Evolutionary conservation across 2,888 invertebrate genomes (phyloP), one percentile per base, ranked within the genome.

Genomic region (Helicoverpa assulta): DNA sequence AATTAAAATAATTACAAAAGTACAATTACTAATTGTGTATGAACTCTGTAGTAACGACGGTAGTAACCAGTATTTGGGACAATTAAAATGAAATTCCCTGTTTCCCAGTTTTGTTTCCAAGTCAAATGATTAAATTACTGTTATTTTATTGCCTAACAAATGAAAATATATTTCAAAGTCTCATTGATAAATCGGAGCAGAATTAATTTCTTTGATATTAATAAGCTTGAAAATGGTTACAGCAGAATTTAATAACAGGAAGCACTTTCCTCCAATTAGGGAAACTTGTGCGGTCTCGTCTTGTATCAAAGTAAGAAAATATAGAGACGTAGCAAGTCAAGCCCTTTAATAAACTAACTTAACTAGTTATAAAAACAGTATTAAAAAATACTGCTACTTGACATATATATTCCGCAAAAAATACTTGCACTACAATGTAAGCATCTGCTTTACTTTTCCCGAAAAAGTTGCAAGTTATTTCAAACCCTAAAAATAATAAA

Each of bases 281-380:
- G 52, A 64, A 79, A 67, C 64, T 67, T 73, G 47, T 52, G 52
- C 61, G 57, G 52, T 58, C 57, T 26, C 57, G 37, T 64, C 29
- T 14, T 47, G 37, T 52, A 55, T 33, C 37, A 52, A 61, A 79
- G 47, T 67, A 74, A 16, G 18, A 52, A 74, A 61, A 56, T 58
- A 79, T 61, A 29, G 37, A 53, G 37, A 51, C 33, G 33, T 51
- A 40, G 33, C 73, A 64, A 55, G 10, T 21, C 51, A 40, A 33
- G 4, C 16, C 14, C 33, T 56, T 12, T 16, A 29, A 8, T n/a
- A 7, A 19, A 19, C 8, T 29, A 37, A 51, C 16, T 16, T 18
- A n/a, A n/a, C n/a, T n/a, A 8, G n/a, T 33, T 52, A 43, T 1
- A 10, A 29, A 2, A n/a, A 47, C 16, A 47, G 26, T 26, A 26